Evolutionary conservation across 1,140 invertebrate species (phyloP).

Genomic region (Heterodera carotae): DNA sequence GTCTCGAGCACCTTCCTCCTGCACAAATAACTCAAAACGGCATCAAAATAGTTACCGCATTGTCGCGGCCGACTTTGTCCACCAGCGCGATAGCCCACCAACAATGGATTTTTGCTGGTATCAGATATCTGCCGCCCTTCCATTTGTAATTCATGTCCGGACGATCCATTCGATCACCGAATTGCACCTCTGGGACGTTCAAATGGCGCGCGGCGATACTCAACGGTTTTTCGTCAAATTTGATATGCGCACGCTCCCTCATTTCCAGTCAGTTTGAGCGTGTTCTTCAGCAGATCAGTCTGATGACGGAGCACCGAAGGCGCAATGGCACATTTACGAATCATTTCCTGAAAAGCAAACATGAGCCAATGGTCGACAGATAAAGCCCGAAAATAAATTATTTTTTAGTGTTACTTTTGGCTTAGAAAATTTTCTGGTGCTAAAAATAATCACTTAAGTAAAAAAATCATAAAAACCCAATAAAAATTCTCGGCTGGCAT

Average conservation of each 20-base stretch:
- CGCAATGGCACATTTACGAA: background rate
- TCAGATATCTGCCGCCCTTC: background rate
- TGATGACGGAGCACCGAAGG: conserved; percentile 10
- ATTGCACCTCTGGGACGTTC: conserved; percentile 11
- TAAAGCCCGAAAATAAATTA: too few relatives aligned
- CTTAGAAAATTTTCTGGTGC: too few relatives aligned
- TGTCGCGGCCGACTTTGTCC: background rate
- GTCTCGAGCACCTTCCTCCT: too few relatives aligned
- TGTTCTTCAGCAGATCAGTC: background rate
- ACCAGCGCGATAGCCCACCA: background rate
- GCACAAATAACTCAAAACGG: too few relatives aligned
- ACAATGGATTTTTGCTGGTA: background rate
- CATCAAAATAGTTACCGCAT: too few relatives aligned
- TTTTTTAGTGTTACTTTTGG: too few relatives aligned
- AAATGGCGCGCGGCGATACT: conserved; percentile 5
- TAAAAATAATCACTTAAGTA: too few relatives aligned
- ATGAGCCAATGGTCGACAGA: too few relatives aligned
- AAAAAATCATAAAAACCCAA: too few relatives aligned
- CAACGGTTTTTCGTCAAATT: conserved; percentile 1
- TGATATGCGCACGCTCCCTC: too few relatives aligned
- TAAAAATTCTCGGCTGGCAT: too few relatives aligned
- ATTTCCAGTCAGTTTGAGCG: background rate
- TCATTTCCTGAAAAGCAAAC: conserved; percentile 28
- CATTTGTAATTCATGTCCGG: too few relatives aligned
- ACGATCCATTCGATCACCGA: background rate